Conservation (phyloP, 1,140 invertebrate genomes). For the Orussus abietinus region DNA sequence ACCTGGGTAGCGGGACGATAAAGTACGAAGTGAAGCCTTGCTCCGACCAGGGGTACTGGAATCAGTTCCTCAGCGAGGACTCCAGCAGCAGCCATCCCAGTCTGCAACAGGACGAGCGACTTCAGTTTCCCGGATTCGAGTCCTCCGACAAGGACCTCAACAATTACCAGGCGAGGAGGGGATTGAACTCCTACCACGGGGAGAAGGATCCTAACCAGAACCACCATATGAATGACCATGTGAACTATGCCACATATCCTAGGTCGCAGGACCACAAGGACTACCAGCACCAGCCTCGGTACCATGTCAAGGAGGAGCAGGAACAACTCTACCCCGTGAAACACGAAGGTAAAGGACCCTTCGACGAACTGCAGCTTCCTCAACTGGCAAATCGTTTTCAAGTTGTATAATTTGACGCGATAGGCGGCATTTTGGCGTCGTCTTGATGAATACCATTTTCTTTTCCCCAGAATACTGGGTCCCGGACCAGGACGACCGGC, state of each 20-base stretch:
- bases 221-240: constrained; percentile 5
- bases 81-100: constrained; percentile 54
- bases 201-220: constrained; percentile 6
- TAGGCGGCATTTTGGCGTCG: too few species aligned
- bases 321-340: constrained; percentile 3
- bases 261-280: constrained; percentile 21
- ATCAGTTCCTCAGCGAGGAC: constrained; percentile 50
- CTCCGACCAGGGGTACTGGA: constrained; percentile 44
- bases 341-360: background rate
- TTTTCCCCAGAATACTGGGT: too few species aligned
- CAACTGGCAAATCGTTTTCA: too few species aligned
- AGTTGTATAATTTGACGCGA: too few species aligned
- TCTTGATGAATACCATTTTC: too few species aligned
- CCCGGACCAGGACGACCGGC: constrained; percentile 21
- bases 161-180: constrained; percentile 13
- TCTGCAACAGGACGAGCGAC: constrained; percentile 29
- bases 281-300: background rate
- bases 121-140: constrained; percentile 24
- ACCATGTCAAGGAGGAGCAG: constrained; percentile 16
- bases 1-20: constrained; percentile 67
- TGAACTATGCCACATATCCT: constrained; percentile 11
- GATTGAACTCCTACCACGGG: constrained; percentile 14
- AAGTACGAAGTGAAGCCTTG: constrained; percentile 44
- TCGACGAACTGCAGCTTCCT: too few species aligned
- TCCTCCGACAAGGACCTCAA: background rate